Evolutionary conservation across 2,113 vertebrate species (phyloP).

Genomic region (Trichechus manatus): DNA sequence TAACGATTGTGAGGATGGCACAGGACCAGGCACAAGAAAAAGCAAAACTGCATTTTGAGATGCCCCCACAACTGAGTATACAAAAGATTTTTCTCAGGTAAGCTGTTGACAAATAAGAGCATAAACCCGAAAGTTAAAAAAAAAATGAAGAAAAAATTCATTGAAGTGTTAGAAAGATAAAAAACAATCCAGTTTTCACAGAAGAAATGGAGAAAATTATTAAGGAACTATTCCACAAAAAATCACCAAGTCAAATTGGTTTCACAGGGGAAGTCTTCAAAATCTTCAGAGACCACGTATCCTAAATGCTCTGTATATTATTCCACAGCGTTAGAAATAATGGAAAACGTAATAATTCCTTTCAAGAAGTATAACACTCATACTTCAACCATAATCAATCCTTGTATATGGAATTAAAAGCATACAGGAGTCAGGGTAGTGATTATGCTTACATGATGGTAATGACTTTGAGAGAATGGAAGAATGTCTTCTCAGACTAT

Average conservation of each 20-base stretch:
- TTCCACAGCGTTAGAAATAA: background rate
- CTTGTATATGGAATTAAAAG: background rate
- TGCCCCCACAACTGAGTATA: background rate
- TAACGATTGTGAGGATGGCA: too few species aligned
- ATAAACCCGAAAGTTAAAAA: background rate
- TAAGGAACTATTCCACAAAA: background rate
- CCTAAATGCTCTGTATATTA: background rate
- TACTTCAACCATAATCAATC: background rate
- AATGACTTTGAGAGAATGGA: background rate
- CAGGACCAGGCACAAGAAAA: background rate
- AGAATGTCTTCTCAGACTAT: background rate
- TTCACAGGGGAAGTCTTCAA: background rate
- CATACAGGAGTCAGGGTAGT: background rate
- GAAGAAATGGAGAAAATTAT: background rate
- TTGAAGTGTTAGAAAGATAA: background rate
- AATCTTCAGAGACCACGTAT: background rate
- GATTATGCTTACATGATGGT: background rate
- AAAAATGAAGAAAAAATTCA: background rate
- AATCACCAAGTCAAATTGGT: background rate
- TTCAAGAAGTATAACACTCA: background rate
- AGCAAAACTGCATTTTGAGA: background rate
- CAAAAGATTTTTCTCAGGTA: background rate
- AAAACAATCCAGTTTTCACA: background rate
- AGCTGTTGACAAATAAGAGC: background rate
- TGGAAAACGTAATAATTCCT: background rate